These are phyloP conservation scores for Heterocephalus glaber DNA, from an alignment of 2,113 vertebrate species.

Conservation along the genomic window DNA sequence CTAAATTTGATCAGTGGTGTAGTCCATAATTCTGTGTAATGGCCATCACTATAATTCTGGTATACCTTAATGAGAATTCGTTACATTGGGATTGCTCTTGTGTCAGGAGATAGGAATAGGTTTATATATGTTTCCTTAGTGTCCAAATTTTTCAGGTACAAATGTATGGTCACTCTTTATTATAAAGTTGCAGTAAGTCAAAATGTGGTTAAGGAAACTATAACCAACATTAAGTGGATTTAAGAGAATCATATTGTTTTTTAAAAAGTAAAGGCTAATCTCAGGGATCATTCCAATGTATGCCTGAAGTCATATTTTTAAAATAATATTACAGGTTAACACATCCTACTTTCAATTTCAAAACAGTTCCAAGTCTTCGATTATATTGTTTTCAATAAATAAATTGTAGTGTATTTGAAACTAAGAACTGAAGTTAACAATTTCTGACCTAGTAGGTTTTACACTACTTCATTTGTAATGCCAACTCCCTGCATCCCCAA, in stretches of 20 bases:
- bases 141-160: not conserved
- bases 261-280: not conserved
- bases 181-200: conserved; percentile 49
- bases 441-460: conserved; percentile 28
- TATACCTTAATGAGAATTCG: conserved; percentile 83
- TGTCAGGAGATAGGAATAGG: conserved; percentile 51
- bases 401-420: not conserved
- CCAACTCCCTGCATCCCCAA: too few relatives aligned
- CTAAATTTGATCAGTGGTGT: conserved; percentile 81
- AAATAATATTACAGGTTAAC: conserved; percentile 3
- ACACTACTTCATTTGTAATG: not conserved
- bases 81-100: conserved; percentile 69
- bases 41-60: conserved; percentile 83
- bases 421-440: not conserved
- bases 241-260: too few relatives aligned
- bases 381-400: not conserved
- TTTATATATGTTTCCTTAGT: conserved; percentile 42
- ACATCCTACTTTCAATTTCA: not conserved
- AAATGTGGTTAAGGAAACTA: not conserved
- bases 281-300: conserved; percentile 22
- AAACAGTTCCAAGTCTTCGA: not conserved
- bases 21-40: conserved; percentile 85
- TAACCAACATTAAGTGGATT: not conserved
- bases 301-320: not conserved
- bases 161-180: not conserved